Conservation (phyloP, 2,888 invertebrate genomes). For the Syrphus vitripennis region DNA sequence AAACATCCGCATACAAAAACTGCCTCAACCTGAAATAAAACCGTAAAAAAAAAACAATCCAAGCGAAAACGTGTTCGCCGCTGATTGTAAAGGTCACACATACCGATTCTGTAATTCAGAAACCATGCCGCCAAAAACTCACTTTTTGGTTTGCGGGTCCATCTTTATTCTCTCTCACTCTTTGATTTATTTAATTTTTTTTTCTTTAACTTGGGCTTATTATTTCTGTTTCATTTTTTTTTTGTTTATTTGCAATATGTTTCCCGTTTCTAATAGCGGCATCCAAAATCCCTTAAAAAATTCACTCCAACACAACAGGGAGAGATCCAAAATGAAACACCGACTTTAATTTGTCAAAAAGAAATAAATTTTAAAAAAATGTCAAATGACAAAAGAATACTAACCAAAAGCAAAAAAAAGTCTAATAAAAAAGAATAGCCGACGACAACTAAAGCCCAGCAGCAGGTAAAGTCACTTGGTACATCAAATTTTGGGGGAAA, state of each 20-base stretch:
- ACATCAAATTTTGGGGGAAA: constrained; percentile 38
- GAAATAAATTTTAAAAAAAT: constrained; percentile 11
- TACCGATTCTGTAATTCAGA: constrained; percentile 73
- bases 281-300: constrained; percentile 47
- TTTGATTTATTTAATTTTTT: constrained; percentile 12
- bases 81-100: constrained; percentile 74
- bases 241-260: constrained; percentile 28
- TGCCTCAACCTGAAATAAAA: not conserved
- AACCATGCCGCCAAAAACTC: constrained; percentile 38
- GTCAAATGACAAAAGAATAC: constrained; percentile 20
- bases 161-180: not conserved
- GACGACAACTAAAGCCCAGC: not conserved
- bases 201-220: constrained; percentile 1
- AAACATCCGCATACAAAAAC: not conserved
- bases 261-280: constrained; percentile 53
- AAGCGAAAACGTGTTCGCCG: constrained; percentile 73
- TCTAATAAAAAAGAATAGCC: constrained; percentile 48
- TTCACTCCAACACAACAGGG: constrained; percentile 39
- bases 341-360: constrained; percentile 33
- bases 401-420: constrained; percentile 3
- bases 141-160: not conserved
- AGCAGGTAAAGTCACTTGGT: not conserved
- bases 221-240: not conserved
- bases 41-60: constrained; percentile 34
- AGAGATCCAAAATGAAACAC: constrained; percentile 56